Evolutionary conservation across 2,113 vertebrate species (phyloP), one percentile per base, ranked within the genome.

Genomic region (Catharus fuscescens): DNA sequence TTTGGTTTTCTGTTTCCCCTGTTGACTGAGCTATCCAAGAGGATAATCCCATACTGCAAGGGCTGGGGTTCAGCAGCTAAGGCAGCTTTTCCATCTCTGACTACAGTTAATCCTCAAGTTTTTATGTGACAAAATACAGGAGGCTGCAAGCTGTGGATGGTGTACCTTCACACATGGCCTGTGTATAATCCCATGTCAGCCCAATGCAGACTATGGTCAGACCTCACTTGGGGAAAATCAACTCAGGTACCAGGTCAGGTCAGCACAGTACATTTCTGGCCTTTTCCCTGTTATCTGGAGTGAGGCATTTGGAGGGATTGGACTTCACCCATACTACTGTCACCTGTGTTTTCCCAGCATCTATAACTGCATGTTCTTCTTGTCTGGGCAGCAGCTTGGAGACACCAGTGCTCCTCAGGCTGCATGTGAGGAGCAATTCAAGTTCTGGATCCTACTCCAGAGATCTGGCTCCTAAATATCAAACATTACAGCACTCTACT

Each of bases 1-100:
- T 78, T 92, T 64, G 36, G 28, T 88, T 96, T 96, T 96, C 64
- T 92, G 21, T 93, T 94, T 94, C 76, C 47, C 36, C 52, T 93
- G 20, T 67, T 80, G 82, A 83, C 52, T 56, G 59, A 88, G 60
- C 42, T 90, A 70, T 62, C 44, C 60, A 74, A 93, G 76, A 90
- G 34, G 54, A 88, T 88, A 92, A 93, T 83, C 72, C 47, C 56
- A 26, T 77, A 20, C 54, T 59, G n/a, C 59, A 83, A 21, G 38
- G 26, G 3, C 24, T 93, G 66, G 26, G 26, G 24, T 61, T 85
- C 62, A 90, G 70, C 48, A 91, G 23, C 54, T 85, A 85, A 85
- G 18, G 73, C 20, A 26, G 50, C 18, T 93, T 91, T 88, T 90
- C 88, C 11, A 1, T 40, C 64, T 94, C 85, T 78, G 47, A 45